Evolutionary conservation across 2,888 invertebrate species (phyloP), one percentile per base, ranked within the genome.

Genomic region (Lysandra bellargus): DNA sequence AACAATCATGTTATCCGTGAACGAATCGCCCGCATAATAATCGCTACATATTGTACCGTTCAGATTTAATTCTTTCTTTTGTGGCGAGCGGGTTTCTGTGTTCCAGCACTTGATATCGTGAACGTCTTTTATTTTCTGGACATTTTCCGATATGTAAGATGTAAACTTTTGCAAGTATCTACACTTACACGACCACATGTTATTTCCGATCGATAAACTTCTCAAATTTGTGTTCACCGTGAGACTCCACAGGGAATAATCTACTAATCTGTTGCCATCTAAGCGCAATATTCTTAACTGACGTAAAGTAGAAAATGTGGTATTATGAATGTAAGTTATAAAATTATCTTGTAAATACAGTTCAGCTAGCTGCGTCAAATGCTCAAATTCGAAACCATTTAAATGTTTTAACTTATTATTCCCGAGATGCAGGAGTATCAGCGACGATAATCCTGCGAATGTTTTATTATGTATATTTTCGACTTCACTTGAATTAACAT

Each of bases 121-220:
- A 81, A 96, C 94, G 87, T 98, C 98, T 79, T 96, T 93, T 82
- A 98, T 96, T 90, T 97, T 97, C 85, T 96, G 95, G 81, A 96
- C 96, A 88, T 97, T 97, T 86, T 97, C 97, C 17, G 96, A 95
- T 75, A 98, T 96, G 95, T 97, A 98, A 72, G 96, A 95, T 37
- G 98, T 97, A 83, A 98, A 95, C 86, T 97, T 97, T 88, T 97
- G 97, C 84, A 98, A 95, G 92, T 98, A 98, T 89, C 97, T 97
- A 91, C 98, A 98, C 83, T 97, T 97, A 87, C 98, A 98, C 4
- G 97, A 97, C 98, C 98, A 98, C 84, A 96, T 96, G 88, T 98
- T 98, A 85, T 97, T 96, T n/a, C 97, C 97, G 82, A 98, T 92
- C 1, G 97, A 96, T 79, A 98, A 88, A 80, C 97, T 96, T 81